Percentiles rank a stretch among this genome's conserved stretches.
phyloP scores from a whole-genome alignment of 2,113 vertebrate genomes.

The Bubo bubo region DNA sequence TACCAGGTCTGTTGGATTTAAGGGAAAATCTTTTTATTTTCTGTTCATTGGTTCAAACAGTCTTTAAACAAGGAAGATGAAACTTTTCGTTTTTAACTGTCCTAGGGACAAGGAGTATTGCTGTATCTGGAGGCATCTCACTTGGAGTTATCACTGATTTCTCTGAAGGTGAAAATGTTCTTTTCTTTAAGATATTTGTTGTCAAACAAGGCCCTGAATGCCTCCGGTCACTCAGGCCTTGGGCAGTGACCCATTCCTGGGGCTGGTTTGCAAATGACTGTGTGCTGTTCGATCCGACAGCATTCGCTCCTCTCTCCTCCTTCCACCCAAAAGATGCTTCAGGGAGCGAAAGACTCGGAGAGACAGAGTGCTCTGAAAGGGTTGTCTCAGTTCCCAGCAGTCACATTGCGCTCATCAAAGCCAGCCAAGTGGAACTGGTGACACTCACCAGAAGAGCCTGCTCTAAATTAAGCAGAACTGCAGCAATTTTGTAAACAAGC shows the following conservation, averaged over 20 bases:
- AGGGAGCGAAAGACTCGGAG: neutral
- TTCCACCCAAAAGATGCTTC: neutral
- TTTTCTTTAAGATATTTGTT: constrained; percentile 30
- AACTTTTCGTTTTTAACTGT: neutral
- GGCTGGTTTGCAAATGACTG: neutral
- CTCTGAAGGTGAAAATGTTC: neutral
- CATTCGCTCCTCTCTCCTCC: neutral
- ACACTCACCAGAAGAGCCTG: neutral
- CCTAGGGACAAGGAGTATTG: neutral
- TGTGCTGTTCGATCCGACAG: neutral
- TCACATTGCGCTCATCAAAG: constrained; percentile 6
- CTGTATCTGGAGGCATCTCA: neutral
- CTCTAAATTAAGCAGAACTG: constrained; percentile 35
- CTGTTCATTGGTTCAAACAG: neutral
- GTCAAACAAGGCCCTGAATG: neutral
- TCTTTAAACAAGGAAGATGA: neutral
- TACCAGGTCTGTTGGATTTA: neutral
- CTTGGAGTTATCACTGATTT: neutral
- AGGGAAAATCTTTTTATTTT: neutral
- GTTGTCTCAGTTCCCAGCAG: constrained; percentile 30
- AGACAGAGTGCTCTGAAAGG: neutral
- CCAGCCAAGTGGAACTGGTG: constrained; percentile 52
- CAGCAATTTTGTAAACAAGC: neutral
- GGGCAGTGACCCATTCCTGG: neutral
- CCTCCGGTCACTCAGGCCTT: neutral